phyloP scores from a whole-genome alignment of 2,113 vertebrate genomes.

The Channa maculata region DNA sequence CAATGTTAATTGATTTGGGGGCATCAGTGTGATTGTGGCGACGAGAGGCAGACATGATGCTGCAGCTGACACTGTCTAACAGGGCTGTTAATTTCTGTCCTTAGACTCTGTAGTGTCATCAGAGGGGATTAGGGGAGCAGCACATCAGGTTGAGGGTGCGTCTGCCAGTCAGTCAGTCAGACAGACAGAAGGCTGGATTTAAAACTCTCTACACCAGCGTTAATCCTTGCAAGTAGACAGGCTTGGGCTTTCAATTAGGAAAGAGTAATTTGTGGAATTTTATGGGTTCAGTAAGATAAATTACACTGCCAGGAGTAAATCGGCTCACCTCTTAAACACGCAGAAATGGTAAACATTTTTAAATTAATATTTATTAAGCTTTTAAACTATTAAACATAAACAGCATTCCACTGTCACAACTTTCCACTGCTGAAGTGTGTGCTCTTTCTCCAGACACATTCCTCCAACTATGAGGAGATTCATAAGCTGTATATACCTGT shows the following conservation, averaged over 20 bases:
- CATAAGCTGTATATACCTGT: conserved; percentile 13
- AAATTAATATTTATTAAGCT: conserved; percentile 72
- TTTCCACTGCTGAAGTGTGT: conserved; percentile 54
- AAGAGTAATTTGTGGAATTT: conserved; percentile 48
- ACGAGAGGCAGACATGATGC: conserved; percentile 33
- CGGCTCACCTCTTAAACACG: conserved; percentile 23
- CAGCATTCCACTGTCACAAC: conserved; percentile 57
- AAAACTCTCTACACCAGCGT: conserved; percentile 48
- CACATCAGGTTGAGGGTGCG: conserved; percentile 60
- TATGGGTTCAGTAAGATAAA: conserved; percentile 42
- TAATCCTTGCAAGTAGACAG: conserved; percentile 61
- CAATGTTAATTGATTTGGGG: conserved; percentile 64
- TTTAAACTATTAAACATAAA: conserved; percentile 71
- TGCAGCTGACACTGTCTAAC: conserved; percentile 28
- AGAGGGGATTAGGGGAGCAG: conserved; percentile 61
- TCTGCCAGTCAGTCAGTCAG: conserved; percentile 42
- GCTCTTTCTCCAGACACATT: conserved; percentile 43
- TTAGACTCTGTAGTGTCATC: conserved; percentile 52
- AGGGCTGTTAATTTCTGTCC: conserved; percentile 53
- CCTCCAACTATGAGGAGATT: conserved; percentile 33
- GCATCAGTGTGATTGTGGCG: conserved; percentile 22
- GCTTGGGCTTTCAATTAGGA: conserved; percentile 56
- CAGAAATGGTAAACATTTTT: conserved; percentile 59
- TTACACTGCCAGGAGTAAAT: conserved; percentile 44
- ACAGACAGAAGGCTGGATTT: conserved; percentile 66